Percentiles rank a stretch among this genome's conserved stretches.
Evolutionary conservation across 2,888 invertebrate genomes (phyloP).

Genomic region (Xestia c-nigrum): DNA sequence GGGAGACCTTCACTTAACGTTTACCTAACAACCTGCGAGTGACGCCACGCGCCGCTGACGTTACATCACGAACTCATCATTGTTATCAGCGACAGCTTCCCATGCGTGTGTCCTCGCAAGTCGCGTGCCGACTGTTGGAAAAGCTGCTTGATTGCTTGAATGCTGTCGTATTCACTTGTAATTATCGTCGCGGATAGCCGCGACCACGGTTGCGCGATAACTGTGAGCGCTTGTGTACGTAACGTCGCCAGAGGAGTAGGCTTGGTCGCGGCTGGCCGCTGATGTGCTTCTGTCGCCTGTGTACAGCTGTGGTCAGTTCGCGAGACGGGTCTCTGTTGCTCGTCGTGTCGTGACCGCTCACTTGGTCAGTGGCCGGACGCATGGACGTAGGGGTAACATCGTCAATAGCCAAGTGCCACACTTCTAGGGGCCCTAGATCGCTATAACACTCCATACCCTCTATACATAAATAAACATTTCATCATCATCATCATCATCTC

Average conservation of each 20-base stretch:
- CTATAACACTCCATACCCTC: no score
- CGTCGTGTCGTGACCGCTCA: not conserved
- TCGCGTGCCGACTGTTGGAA: not conserved
- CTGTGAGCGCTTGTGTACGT: not conserved
- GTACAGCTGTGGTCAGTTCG: not conserved
- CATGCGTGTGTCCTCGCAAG: not conserved
- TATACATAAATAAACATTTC: no score
- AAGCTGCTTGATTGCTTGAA: not conserved
- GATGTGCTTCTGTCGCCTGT: not conserved
- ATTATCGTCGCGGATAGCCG: not conserved
- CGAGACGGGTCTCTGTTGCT: not conserved
- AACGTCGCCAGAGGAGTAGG: not conserved
- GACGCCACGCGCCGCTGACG: conserved; percentile 23
- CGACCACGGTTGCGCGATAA: conserved; percentile 6
- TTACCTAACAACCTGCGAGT: conserved; percentile 21
- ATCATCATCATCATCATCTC: no score
- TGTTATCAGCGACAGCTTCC: not conserved
- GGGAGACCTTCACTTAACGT: conserved; percentile 50
- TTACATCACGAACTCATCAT: conserved; percentile 45
- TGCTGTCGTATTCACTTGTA: conserved; percentile 11
- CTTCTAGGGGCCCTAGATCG: not conserved
- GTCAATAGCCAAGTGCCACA: not conserved
- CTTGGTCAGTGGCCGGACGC: not conserved
- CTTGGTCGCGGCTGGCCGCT: not conserved
- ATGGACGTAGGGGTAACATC: not conserved